phyloP scores from a whole-genome alignment of 2,888 invertebrate species.

The Drosophila atripex region DNA sequence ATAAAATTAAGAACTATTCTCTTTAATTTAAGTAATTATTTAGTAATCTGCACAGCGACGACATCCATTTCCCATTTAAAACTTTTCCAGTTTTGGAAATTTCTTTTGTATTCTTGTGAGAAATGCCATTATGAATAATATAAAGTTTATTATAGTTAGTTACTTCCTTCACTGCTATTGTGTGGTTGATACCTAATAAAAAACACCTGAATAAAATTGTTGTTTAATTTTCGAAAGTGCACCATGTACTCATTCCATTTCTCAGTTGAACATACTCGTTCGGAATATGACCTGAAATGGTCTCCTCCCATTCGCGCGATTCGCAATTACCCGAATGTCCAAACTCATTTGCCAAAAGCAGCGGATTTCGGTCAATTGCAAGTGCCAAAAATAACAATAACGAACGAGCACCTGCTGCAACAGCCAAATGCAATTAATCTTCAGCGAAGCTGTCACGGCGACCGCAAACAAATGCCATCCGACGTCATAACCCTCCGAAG shows the following conservation, averaged over 20 bases:
- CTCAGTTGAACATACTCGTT: not conserved
- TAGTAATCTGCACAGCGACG: too few relatives aligned
- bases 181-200: not conserved
- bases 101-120: too few relatives aligned
- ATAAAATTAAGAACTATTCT: too few relatives aligned
- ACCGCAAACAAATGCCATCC: conserved; percentile 40
- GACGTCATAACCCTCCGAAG: conserved; percentile 30
- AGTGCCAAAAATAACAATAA: conserved; percentile 24
- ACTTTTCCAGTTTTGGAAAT: too few relatives aligned
- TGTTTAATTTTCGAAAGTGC: not conserved
- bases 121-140: too few relatives aligned
- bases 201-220: not conserved
- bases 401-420: conserved; percentile 24
- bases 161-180: too few relatives aligned
- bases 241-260: not conserved
- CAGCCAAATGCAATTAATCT: conserved; percentile 47
- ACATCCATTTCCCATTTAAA: too few relatives aligned
- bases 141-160: too few relatives aligned
- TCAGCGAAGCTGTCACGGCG: conserved; percentile 32
- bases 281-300: not conserved
- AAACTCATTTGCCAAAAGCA: conserved; percentile 55
- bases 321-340: conserved; percentile 45
- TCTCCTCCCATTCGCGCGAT: conserved; percentile 6
- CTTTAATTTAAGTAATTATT: too few relatives aligned
- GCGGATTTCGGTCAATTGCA: conserved; percentile 8